Evolutionary conservation across 1,140 invertebrate species (phyloP).

Genomic region (Neodiprion fabricii): DNA sequence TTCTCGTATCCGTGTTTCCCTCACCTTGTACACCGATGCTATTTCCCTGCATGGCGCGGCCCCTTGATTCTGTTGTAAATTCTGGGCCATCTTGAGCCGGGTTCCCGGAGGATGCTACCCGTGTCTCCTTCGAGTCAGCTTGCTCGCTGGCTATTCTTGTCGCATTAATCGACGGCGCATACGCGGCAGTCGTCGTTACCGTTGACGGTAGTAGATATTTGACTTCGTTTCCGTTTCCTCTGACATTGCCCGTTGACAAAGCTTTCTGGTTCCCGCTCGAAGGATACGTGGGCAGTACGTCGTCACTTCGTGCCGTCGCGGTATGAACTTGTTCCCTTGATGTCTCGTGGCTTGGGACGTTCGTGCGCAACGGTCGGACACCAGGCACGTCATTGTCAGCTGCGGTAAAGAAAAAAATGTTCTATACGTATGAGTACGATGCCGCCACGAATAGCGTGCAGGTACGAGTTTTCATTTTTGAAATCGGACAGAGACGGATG

Average conservation of each 20-base stretch:
- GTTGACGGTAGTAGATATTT: background rate
- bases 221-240: background rate
- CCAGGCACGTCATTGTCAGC: conserved; percentile 32
- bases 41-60: conserved; percentile 18
- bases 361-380: conserved; percentile 37
- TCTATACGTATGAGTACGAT: too few species aligned
- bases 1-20: conserved; percentile 49
- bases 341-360: conserved; percentile 23
- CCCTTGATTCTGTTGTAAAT: background rate
- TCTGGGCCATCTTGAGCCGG: background rate
- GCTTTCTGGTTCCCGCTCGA: background rate
- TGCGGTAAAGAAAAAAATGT: background rate
- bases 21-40: conserved; percentile 37
- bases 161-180: too few species aligned
- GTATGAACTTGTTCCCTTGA: background rate
- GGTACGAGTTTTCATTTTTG: too few species aligned
- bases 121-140: background rate
- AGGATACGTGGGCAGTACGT: background rate
- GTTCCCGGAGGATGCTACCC: background rate
- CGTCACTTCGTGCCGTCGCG: background rate
- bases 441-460: too few species aligned
- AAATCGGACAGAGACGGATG: too few species aligned
- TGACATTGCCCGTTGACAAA: background rate
- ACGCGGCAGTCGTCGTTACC: background rate
- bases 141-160: background rate